Evolutionary conservation across 1,140 invertebrate genomes (phyloP).

Genomic region (Cydia strobilella): DNA sequence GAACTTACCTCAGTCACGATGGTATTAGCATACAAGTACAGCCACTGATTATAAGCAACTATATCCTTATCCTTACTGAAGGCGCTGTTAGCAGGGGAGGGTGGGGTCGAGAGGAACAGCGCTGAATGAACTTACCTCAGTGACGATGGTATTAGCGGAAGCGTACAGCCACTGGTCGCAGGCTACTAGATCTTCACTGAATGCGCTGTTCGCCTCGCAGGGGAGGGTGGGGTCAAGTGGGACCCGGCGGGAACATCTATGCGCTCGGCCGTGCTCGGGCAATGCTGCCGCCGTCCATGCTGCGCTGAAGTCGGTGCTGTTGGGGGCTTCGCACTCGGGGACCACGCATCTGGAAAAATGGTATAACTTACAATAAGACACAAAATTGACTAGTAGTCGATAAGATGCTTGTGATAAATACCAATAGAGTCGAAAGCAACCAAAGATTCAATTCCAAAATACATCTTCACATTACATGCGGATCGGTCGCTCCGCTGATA

Average conservation of each 20-base stretch:
- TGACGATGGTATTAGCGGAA: conserved; percentile 60
- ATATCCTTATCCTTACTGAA: conserved; percentile 55
- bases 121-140: conserved; percentile 56
- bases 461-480: no score
- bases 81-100: conserved; percentile 42
- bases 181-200: conserved; percentile 48
- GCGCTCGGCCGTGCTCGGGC: conserved; percentile 41
- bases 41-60: conserved; percentile 56
- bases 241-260: conserved; percentile 49
- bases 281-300: conserved; percentile 53
- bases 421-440: no score
- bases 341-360: conserved; percentile 56
- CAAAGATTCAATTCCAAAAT: no score
- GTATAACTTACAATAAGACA: neutral
- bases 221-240: conserved; percentile 43
- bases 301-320: conserved; percentile 53
- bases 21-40: conserved; percentile 61
- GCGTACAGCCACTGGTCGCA: conserved; percentile 66
- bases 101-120: conserved; percentile 42
- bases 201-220: conserved; percentile 46
- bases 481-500: no score
- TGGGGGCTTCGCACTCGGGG: conserved; percentile 60
- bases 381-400: no score
- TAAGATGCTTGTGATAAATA: no score
- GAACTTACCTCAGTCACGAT: conserved; percentile 44